These are phyloP conservation scores for Hydrotaea diabolus DNA, from an alignment of 2,888 invertebrate genomes.

Conservation along the genomic window DNA sequence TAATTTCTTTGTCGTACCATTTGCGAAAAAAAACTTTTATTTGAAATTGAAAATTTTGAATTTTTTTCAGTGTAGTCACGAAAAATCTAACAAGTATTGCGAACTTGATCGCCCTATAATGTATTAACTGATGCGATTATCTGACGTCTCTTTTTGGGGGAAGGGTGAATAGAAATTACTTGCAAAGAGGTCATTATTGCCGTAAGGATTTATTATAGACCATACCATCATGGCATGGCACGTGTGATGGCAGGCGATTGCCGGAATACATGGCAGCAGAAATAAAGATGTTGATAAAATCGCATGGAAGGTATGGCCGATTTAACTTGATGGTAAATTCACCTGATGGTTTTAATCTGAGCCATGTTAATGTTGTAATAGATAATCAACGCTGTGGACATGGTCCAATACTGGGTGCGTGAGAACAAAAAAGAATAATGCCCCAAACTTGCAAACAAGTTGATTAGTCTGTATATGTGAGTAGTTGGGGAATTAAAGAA, in stretches of 20 bases:
- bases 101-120: background rate
- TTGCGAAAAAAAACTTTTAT: too few species aligned
- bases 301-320: background rate
- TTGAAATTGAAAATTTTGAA: too few species aligned
- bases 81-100: too few species aligned
- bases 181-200: background rate
- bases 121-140: background rate
- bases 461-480: too few species aligned
- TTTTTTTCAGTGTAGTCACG: too few species aligned
- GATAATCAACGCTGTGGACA: too few species aligned
- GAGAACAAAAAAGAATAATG: too few species aligned
- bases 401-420: too few species aligned
- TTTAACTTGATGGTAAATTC: slow-evolving; percentile 10
- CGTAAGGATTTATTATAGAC: background rate
- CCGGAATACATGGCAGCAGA: background rate
- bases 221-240: too few species aligned
- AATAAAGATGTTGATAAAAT: background rate
- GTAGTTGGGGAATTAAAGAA: too few species aligned
- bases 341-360: background rate
- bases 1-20: too few species aligned
- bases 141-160: background rate
- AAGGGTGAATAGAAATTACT: background rate
- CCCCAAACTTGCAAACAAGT: too few species aligned
- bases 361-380: background rate
- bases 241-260: background rate